A percentile compares a stretch with the other conserved stretches of the same genome.
Conservation (phyloP, 2,797 vertebrate species). For the Gymnocypris eckloni region DNA sequence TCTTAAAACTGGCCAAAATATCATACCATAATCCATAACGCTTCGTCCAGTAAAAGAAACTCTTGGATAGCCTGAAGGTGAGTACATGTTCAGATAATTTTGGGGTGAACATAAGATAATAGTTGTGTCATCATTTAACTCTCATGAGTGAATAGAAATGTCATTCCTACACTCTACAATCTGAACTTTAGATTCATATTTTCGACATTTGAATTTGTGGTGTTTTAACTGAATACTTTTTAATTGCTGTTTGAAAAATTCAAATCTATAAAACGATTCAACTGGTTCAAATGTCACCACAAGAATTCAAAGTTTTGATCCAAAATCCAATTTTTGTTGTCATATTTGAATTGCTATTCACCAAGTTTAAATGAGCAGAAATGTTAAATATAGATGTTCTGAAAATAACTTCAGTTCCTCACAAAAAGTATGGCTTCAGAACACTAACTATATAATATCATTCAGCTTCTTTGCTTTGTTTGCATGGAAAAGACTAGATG, state of each 20-base stretch:
- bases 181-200: background rate
- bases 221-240: background rate
- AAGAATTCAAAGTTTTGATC: too few species aligned
- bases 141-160: background rate
- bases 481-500: background rate
- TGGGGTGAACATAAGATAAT: background rate
- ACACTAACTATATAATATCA: background rate
- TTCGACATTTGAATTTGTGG: background rate
- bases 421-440: background rate
- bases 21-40: background rate
- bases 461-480: background rate
- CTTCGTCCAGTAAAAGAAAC: background rate
- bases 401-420: background rate
- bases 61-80: background rate
- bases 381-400: background rate
- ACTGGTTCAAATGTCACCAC: background rate
- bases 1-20: background rate
- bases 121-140: background rate
- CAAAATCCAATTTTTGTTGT: too few species aligned
- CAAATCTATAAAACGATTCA: background rate
- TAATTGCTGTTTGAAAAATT: background rate
- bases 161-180: background rate
- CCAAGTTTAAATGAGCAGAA: too few species aligned
- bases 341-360: too few species aligned
- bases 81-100: background rate